Percentiles rank a stretch among this genome's conserved stretches.
phyloP scores from a whole-genome alignment of 2,797 vertebrate species.

The Sebastes wilsoni region DNA sequence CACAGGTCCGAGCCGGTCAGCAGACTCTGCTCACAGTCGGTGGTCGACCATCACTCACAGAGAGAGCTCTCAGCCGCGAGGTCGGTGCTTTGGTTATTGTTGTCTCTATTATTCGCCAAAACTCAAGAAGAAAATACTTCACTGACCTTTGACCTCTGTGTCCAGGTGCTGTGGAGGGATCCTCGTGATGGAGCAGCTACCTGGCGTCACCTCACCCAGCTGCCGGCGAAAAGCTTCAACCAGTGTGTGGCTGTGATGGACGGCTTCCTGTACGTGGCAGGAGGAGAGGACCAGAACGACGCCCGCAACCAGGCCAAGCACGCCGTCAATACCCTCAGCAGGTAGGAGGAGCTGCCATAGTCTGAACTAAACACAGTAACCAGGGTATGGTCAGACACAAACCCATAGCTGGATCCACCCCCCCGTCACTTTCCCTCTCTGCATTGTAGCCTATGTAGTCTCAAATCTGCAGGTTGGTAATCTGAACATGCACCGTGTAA shows the following conservation, averaged over 20 bases:
- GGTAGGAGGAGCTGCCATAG: conserved; percentile 62
- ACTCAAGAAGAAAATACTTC: neutral
- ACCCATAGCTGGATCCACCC: neutral
- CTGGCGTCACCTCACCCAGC: conserved; percentile 88
- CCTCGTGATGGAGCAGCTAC: conserved; percentile 81
- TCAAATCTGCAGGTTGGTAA: neutral
- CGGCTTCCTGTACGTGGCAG: conserved; percentile 87
- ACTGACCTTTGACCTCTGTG: conserved; percentile 38
- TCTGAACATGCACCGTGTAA: neutral
- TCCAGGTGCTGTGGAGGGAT: conserved; percentile 85
- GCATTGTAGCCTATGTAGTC: neutral
- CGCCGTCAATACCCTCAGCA: conserved; percentile 87
- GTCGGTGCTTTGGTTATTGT: conserved; percentile 38
- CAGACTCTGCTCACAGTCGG: conserved; percentile 84
- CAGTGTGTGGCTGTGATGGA: conserved; percentile 90
- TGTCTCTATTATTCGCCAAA: neutral
- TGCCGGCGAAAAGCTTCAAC: conserved; percentile 90
- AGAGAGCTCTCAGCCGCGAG: conserved; percentile 87
- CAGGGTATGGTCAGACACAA: neutral
- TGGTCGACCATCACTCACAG: conserved; percentile 84
- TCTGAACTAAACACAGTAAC: neutral
- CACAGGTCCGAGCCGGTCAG: conserved; percentile 83
- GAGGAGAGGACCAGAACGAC: conserved; percentile 90
- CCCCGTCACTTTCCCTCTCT: neutral
- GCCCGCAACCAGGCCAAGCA: conserved; percentile 90